Base-by-base conservation (phyloP, 2,797 vertebrate genomes). In the Moxostoma hubbsi region DNA sequence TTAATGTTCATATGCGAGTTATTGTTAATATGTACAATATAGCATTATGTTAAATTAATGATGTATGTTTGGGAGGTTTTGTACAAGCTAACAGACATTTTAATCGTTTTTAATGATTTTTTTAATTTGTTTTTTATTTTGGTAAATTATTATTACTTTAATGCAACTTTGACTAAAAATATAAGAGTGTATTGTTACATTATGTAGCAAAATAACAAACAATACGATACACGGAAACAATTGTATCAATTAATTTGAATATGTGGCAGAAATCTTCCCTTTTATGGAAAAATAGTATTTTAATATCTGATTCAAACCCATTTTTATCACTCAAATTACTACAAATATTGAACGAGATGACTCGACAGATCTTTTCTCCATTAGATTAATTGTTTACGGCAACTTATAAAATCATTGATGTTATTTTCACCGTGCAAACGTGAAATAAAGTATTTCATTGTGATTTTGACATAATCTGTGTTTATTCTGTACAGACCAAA, bases 61-160 rank as follows among this genome's bases (percentile, higher is more conserved):
- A 10, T 88, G 68, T 92, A 90, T 91, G 91, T 93, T 92, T 93
- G 93, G 90, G 91, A 88, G 87, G 89, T 92, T 92, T 94, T 92
- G 89, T 90, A 83, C 91, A 91, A 91, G 88, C 88, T 87, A 77
- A 85, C 88, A 83, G 90, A 89, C 89, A 89, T 92, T 91, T 90
- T 77, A 89, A 90, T 90, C 90, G 81, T 83, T 91, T 91, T 88
- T 87, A 88, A 82, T 82, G 57, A 82, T 15, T 54, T 76, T 51
- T 73, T 57, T 78, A 68, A 43, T 79, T 68, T 78, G 15, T 80
- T 84, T 77, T 81, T 69, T 84, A 81, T 88, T 90, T 90, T 83
- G 85, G 87, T 93, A 93, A 93, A 89, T 93, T 92, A 92, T 94
- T 92, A 93, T 92, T 73, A 43, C 73, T 84, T 69, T 53, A 51